Conservation (phyloP, 1,140 invertebrate species). For the Drosophila willistoni region DNA sequence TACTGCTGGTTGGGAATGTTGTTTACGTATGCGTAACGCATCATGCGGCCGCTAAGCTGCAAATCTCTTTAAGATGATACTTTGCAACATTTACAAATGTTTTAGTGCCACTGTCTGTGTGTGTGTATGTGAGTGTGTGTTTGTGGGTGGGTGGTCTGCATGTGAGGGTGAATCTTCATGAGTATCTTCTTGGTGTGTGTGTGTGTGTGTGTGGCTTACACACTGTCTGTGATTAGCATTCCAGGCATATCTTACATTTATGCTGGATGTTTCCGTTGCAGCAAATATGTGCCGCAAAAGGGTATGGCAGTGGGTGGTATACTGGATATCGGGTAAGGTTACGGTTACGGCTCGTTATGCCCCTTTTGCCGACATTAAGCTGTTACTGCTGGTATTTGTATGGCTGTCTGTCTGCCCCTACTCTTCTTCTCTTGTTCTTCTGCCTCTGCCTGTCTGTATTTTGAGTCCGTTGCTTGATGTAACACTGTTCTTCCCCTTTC, state of each 20-base stretch:
- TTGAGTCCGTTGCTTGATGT: slow-evolving; percentile 59
- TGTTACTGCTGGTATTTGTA: slow-evolving; percentile 44
- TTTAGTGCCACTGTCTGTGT: slow-evolving; percentile 59
- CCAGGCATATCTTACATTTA: slow-evolving; percentile 79
- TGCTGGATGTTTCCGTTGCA: slow-evolving; percentile 80
- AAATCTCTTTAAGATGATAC: slow-evolving; percentile 82
- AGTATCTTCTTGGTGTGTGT: neutral
- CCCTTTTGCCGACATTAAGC: slow-evolving; percentile 64
- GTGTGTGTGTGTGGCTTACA: slow-evolving; percentile 19
- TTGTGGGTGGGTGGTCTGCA: slow-evolving; percentile 20
- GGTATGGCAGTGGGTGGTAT: neutral
- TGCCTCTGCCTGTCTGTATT: slow-evolving; percentile 30
- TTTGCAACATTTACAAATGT: slow-evolving; percentile 82
- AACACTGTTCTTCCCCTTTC: slow-evolving; percentile 34
- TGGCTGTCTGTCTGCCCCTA: slow-evolving; percentile 20
- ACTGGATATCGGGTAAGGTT: slow-evolving; percentile 71
- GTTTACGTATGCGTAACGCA: slow-evolving; percentile 79
- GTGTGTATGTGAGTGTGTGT: slow-evolving; percentile 20
- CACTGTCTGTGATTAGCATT: slow-evolving; percentile 74
- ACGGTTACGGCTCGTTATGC: slow-evolving; percentile 80
- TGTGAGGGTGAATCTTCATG: too few relatives aligned
- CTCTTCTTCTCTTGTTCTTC: slow-evolving; percentile 13
- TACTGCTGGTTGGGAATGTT: slow-evolving; percentile 37
- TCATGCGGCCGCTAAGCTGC: slow-evolving; percentile 77
- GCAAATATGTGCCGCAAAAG: slow-evolving; percentile 47